Conservation (phyloP, 2,797 vertebrate species). For the Allobates femoralis region DNA sequence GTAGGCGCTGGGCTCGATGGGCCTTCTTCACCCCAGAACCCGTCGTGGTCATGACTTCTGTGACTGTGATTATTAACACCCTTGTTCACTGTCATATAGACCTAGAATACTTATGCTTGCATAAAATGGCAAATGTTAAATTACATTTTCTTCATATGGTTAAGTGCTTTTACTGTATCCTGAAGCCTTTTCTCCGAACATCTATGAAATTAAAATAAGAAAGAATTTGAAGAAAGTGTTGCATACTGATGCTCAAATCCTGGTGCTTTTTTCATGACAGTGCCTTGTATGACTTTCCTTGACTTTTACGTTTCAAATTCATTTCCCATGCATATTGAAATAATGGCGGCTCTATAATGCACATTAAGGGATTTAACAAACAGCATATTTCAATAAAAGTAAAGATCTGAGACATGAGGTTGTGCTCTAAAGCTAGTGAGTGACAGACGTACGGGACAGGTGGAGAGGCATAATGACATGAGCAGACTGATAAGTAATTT, state of each 20-base stretch:
- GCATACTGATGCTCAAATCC: not conserved
- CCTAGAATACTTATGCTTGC: not conserved
- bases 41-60: too few relatives aligned
- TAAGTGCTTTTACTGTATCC: not conserved
- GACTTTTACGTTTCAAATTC: conserved; percentile 26
- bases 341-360: not conserved
- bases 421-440: not conserved
- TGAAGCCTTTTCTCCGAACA: not conserved
- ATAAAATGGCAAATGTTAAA: not conserved
- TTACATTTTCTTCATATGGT: not conserved
- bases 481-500: not conserved
- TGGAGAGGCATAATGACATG: not conserved
- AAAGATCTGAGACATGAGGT: conserved; percentile 15
- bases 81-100: too few relatives aligned
- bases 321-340: conserved; percentile 24
- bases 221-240: not conserved
- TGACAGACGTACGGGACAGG: conserved; percentile 25
- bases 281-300: conserved; percentile 22
- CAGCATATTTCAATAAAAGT: conserved; percentile 16
- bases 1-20: too few relatives aligned
- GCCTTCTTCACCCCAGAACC: too few relatives aligned
- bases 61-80: too few relatives aligned
- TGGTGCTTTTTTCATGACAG: not conserved
- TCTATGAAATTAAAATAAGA: not conserved
- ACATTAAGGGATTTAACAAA: conserved; percentile 28